Evolutionary conservation across 2,888 invertebrate species (phyloP).

Genomic region (Ochropacha duplaris): DNA sequence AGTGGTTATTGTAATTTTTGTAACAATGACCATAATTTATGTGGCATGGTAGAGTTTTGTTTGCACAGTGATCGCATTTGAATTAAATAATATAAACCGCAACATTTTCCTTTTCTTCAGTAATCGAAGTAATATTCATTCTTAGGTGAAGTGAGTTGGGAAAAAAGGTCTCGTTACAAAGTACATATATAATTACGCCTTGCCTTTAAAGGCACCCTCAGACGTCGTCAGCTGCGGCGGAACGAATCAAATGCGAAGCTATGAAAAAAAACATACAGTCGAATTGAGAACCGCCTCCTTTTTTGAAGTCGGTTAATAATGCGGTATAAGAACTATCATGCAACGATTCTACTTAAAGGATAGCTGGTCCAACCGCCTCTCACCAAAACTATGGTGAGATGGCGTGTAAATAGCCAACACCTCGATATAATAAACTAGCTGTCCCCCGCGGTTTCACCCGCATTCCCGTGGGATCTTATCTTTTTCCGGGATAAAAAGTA

Average conservation of each 20-base stretch:
- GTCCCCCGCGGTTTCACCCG: too few relatives aligned
- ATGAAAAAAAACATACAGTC: too few relatives aligned
- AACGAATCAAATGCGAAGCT: slow-evolving; percentile 40
- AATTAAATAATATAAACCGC: neutral
- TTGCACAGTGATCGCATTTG: neutral
- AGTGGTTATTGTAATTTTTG: neutral
- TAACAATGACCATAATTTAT: neutral
- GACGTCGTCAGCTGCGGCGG: slow-evolving; percentile 34
- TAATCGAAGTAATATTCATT: neutral
- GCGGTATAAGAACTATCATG: too few relatives aligned
- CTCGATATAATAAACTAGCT: too few relatives aligned
- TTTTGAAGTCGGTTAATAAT: too few relatives aligned
- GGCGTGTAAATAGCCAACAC: too few relatives aligned
- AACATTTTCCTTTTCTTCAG: neutral
- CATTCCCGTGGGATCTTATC: too few relatives aligned
- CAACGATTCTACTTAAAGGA: too few relatives aligned
- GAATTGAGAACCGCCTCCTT: too few relatives aligned
- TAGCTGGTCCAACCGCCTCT: too few relatives aligned
- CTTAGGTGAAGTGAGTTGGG: neutral
- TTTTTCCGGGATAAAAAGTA: too few relatives aligned
- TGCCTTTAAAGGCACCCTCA: neutral
- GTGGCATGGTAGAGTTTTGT: neutral
- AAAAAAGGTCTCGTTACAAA: slow-evolving; percentile 17
- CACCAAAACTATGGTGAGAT: too few relatives aligned
- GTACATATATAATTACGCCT: neutral